Evolutionary conservation across 1,140 invertebrate species (phyloP).

Genomic region (Tetragonula clypearis): DNA sequence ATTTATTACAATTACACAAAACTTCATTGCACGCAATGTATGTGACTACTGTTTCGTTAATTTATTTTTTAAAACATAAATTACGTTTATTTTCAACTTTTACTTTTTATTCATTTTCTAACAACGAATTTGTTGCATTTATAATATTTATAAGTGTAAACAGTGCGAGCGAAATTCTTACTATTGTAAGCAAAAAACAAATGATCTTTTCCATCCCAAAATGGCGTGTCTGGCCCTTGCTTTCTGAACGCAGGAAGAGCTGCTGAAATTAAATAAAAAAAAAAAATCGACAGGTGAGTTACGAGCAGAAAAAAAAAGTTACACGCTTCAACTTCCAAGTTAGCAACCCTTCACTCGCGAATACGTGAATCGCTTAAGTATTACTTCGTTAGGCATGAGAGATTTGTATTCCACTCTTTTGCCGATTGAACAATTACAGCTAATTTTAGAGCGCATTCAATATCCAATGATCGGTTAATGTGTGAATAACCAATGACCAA

Average conservation of each 20-base stretch:
- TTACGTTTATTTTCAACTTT: conserved; percentile 48
- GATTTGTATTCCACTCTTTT: conserved; percentile 53
- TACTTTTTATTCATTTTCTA: background rate
- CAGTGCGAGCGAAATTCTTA: background rate
- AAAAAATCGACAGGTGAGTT: conserved; percentile 39
- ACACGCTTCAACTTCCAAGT: conserved; percentile 41
- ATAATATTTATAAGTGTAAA: background rate
- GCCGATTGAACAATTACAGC: conserved; percentile 47
- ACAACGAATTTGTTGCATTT: background rate
- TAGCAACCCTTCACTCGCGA: conserved; percentile 45
- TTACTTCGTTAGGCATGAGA: conserved; percentile 40
- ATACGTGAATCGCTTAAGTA: conserved; percentile 50
- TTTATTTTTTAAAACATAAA: conserved; percentile 48
- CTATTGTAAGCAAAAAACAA: background rate
- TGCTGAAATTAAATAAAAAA: conserved; percentile 39
- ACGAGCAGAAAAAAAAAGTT: conserved; percentile 26
- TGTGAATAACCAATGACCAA: conserved; percentile 10
- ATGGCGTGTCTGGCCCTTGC: conserved; percentile 7
- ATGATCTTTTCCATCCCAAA: conserved; percentile 26
- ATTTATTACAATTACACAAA: conserved; percentile 9
- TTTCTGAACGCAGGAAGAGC: conserved; percentile 1
- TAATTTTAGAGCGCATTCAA: conserved; percentile 53
- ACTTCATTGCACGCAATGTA: background rate
- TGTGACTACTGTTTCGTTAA: background rate
- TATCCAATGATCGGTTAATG: conserved; percentile 34